Evolutionary conservation across 2,797 vertebrate genomes (phyloP).

Genomic region (Podargus strigoides): DNA sequence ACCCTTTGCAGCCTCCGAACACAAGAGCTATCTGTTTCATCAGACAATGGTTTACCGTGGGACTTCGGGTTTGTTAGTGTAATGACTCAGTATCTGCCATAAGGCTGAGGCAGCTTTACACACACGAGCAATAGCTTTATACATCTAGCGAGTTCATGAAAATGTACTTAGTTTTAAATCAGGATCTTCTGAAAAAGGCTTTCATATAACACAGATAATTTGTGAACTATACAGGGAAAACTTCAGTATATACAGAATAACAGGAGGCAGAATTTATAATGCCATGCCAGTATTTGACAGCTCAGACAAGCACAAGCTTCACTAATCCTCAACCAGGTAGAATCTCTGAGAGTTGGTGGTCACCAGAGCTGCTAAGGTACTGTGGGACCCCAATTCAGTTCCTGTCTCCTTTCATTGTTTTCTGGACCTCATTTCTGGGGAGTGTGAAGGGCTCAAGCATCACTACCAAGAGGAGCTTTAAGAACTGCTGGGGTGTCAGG

Average conservation of each 20-base stretch:
- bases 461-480: background rate
- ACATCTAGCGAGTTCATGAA: background rate
- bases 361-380: background rate
- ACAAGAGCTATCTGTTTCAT: conserved; percentile 4
- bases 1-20: background rate
- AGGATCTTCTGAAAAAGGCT: background rate
- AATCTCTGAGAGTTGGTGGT: background rate
- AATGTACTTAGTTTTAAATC: background rate
- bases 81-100: background rate
- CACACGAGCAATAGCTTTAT: background rate
- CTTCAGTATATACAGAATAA: background rate
- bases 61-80: background rate
- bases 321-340: background rate
- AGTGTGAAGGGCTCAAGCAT: background rate
- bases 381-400: background rate
- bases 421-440: background rate
- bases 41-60: background rate
- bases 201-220: background rate
- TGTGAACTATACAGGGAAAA: background rate
- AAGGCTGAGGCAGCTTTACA: background rate
- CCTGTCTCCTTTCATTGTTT: background rate
- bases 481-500: background rate
- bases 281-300: background rate
- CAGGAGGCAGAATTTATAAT: background rate
- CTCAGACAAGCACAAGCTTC: background rate